A percentile compares a stretch with the other conserved stretches of the same genome.
Conservation (phyloP, 2,113 vertebrate genomes). For the Sinosuthora webbiana region DNA sequence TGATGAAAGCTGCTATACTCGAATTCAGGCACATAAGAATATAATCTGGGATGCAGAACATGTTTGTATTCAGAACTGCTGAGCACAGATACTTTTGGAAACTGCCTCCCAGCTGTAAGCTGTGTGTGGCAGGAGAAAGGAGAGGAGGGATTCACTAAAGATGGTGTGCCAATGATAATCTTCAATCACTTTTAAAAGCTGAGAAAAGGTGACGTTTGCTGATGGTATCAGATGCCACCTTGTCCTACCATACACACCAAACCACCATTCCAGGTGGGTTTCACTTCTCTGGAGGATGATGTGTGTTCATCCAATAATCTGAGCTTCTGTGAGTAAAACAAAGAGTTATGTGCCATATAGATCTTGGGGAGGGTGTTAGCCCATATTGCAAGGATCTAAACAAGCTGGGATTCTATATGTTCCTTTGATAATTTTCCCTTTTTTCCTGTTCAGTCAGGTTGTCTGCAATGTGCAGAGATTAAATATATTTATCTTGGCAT, state of each 20-base stretch:
- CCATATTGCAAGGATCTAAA: not conserved
- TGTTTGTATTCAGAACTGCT: not conserved
- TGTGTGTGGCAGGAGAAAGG: not conserved
- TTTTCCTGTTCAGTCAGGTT: not conserved
- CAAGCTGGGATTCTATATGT: not conserved
- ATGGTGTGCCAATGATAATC: not conserved
- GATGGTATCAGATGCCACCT: not conserved
- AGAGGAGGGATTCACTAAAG: not conserved
- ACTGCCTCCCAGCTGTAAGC: not conserved
- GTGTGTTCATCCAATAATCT: not conserved
- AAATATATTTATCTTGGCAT: not conserved
- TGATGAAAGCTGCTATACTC: not conserved
- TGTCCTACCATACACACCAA: not conserved
- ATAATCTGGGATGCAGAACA: not conserved
- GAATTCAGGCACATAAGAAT: not conserved
- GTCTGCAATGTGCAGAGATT: not conserved
- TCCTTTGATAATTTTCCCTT: not conserved
- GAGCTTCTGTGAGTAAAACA: not conserved
- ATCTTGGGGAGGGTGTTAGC: not conserved
- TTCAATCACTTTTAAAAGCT: not conserved
- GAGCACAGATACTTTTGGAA: not conserved
- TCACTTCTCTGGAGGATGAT: not conserved
- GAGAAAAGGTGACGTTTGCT: not conserved
- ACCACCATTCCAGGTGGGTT: not conserved
- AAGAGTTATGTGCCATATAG: not conserved